Conservation (phyloP, 1,140 invertebrate species). For the Lordiphosa stackelbergi region DNA sequence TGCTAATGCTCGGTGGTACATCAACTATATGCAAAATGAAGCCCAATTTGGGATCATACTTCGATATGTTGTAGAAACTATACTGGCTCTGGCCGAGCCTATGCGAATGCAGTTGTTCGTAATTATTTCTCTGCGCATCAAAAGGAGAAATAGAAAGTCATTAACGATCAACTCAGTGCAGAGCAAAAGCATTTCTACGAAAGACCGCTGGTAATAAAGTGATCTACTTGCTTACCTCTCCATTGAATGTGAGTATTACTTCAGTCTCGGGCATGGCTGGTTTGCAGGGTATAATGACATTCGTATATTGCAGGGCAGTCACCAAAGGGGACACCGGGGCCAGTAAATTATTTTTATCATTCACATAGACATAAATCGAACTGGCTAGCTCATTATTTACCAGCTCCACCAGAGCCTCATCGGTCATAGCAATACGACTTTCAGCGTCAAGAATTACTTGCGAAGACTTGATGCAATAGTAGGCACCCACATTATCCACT, state of each 20-base stretch:
- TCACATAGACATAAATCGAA: constrained; percentile 83
- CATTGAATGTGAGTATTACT: constrained; percentile 78
- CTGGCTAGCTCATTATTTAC: constrained; percentile 77
- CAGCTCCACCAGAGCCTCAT: constrained; percentile 60
- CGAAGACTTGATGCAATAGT: constrained; percentile 79
- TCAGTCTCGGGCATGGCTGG: constrained; percentile 82
- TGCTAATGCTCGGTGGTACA: constrained; percentile 5
- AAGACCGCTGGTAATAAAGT: not conserved
- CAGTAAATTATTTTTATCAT: constrained; percentile 81
- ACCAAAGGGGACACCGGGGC: constrained; percentile 76
- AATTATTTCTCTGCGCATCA: constrained; percentile 4
- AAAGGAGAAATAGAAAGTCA: constrained; percentile 10
- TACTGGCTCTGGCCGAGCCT: constrained; percentile 10
- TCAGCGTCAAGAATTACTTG: not conserved
- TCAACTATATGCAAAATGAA: constrained; percentile 40
- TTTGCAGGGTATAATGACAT: constrained; percentile 82
- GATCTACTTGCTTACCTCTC: constrained; percentile 47
- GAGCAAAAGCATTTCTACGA: not conserved
- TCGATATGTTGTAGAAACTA: constrained; percentile 29
- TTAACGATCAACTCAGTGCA: constrained; percentile 7
- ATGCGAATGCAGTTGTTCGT: constrained; percentile 27
- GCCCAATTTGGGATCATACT: constrained; percentile 38
- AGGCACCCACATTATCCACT: constrained; percentile 80
- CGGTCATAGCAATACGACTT: constrained; percentile 44
- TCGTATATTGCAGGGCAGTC: constrained; percentile 73